These are phyloP conservation scores for Enhydra lutris DNA, from an alignment of 2,113 vertebrate genomes.

Conservation along the genomic window DNA sequence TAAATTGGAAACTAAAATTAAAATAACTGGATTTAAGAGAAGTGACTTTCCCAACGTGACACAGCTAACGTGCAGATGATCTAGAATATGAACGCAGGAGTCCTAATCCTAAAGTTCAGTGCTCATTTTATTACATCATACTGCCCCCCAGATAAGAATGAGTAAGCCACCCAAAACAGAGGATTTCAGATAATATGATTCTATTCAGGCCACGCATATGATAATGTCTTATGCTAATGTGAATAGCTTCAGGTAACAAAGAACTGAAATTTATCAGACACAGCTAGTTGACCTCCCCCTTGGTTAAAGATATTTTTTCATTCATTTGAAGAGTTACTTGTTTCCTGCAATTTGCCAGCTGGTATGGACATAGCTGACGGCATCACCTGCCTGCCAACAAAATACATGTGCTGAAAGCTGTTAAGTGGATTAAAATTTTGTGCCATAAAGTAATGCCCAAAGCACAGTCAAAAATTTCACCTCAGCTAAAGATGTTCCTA, in stretches of 20 bases:
- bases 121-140: neutral
- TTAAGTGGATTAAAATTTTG: conserved; percentile 56
- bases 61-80: neutral
- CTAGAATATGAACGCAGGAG: neutral
- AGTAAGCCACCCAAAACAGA: neutral
- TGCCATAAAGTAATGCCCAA: neutral
- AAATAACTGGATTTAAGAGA: neutral
- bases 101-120: neutral
- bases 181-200: neutral
- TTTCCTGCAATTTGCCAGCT: neutral
- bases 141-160: neutral
- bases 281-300: neutral
- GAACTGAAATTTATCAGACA: conserved; percentile 10
- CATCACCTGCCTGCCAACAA: conserved; percentile 12
- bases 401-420: conserved; percentile 24
- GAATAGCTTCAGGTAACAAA: neutral
- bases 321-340: neutral
- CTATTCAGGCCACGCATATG: neutral
- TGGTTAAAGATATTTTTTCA: neutral
- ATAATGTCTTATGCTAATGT: neutral
- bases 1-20: neutral
- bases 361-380: neutral
- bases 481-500: neutral
- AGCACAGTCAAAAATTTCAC: neutral
- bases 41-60: neutral